Evolutionary conservation across 37 sponge, comb jelly and placozoan genomes (phyloP).

Genomic region (Agelas oroides): DNA sequence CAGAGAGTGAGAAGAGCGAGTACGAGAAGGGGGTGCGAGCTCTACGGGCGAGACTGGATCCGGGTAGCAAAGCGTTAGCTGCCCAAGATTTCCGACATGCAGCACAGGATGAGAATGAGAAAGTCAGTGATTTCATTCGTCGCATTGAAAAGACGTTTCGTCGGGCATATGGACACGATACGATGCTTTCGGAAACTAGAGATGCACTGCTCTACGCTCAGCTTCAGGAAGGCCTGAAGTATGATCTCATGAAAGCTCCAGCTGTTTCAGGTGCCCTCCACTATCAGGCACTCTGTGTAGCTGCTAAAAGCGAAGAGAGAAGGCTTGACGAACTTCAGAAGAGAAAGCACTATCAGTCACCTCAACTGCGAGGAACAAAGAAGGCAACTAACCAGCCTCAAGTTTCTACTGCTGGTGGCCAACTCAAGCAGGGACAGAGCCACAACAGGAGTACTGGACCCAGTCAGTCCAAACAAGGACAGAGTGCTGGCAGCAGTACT

Average conservation of each 20-base stretch:
- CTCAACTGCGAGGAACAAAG: no score
- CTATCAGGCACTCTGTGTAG: conserved; percentile 37
- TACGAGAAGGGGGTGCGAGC: no score
- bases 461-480: no score
- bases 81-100: conserved; percentile 64
- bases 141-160: conserved; percentile 38
- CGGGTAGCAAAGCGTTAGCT: no score
- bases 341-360: conserved; percentile 30
- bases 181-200: conserved; percentile 14
- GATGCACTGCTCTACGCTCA: conserved; percentile 35
- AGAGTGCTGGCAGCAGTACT: no score
- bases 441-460: no score
- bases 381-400: no score
- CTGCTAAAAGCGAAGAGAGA: conserved; percentile 58
- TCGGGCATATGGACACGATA: conserved; percentile 46
- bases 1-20: no score
- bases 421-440: no score
- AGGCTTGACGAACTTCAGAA: conserved; percentile 33
- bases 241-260: conserved; percentile 24
- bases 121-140: conserved; percentile 38
- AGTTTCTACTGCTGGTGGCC: no score
- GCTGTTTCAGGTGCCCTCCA: conserved; percentile 9
- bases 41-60: no score
- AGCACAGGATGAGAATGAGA: conserved; percentile 32
- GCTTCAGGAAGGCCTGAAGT: conserved; percentile 41